Percentiles rank a stretch among this genome's conserved stretches.
Evolutionary conservation across 2,797 vertebrate species (phyloP).

Genomic region (Dendrocincla tyrannina): DNA sequence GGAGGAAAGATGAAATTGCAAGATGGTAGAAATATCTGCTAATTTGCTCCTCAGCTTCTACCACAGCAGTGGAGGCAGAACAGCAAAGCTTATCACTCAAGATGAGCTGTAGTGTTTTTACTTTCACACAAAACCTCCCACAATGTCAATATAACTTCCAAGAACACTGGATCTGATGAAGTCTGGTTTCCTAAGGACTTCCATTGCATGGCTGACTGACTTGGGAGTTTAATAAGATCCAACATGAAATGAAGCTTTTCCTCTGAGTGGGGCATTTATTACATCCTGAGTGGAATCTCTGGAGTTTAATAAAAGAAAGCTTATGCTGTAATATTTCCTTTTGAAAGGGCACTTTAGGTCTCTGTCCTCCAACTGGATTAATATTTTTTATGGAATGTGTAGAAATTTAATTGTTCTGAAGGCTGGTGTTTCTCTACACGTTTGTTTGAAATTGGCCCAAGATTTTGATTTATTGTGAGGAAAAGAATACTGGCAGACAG

Average conservation of each 20-base stretch:
- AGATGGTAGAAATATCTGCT: constrained; percentile 33
- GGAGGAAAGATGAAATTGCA: constrained; percentile 46
- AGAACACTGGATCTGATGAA: constrained; percentile 51
- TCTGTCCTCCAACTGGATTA: constrained; percentile 32
- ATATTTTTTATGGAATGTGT: constrained; percentile 11
- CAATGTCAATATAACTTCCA: constrained; percentile 43
- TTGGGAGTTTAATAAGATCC: constrained; percentile 60
- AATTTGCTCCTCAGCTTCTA: constrained; percentile 36
- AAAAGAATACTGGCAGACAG: background rate
- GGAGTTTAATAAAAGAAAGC: constrained; percentile 63
- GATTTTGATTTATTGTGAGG: background rate
- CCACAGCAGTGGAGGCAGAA: background rate
- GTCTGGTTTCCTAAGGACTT: constrained; percentile 52
- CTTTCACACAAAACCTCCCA: constrained; percentile 57
- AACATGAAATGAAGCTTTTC: constrained; percentile 45
- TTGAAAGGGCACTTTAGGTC: constrained; percentile 44
- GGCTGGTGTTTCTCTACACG: background rate
- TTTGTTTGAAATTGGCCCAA: background rate
- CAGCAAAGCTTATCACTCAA: constrained; percentile 28
- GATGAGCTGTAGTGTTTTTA: constrained; percentile 25
- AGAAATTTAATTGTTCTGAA: constrained; percentile 32
- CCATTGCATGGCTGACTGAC: constrained; percentile 18
- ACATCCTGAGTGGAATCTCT: constrained; percentile 40
- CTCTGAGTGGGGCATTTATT: constrained; percentile 46
- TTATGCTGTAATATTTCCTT: constrained; percentile 50